Base-by-base conservation (phyloP, 2,888 invertebrate genomes). In the Lasioglossum morio region DNA sequence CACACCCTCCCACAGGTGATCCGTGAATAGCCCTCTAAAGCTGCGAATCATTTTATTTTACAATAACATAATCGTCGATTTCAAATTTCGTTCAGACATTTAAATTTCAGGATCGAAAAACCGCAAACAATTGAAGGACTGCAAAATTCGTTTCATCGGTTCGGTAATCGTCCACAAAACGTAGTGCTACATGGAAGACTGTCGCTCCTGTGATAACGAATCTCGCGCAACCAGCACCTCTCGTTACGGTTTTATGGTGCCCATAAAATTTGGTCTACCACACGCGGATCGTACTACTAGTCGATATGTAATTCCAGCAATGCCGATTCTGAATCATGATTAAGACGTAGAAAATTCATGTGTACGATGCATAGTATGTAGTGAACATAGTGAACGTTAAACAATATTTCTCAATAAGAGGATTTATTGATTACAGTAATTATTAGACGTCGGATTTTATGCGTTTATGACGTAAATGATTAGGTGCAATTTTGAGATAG, bases 181-280 rank as follows among this genome's bases (percentile, higher is more conserved):
- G 19, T 10, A 34, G 34, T 37, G 66, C 34, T 37, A 63, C 30
- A 63, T 30, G 16, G 66, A 69, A 34, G 66, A 37, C 66, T 69
- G 34, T 34, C 66, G 34, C 66, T 34, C 37, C 66, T 23, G 34
- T 37, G 66, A 69, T 34, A 34, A 34, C 66, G 66, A 69, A 69
- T 37, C 37, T 69, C 34, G 66, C 34, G 37, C 66, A 69, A 34
- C 34, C 66, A 69, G 66, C 34, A 34, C 34, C 34, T 69, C 34
- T 69, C 66, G 66, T 69, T 63, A 30, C 63, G 66, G 30, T 34
- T 69, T 69, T 69, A 69, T 69, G 66, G 66, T 37, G 66, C 19
- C 34, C 66, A 37, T 69, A 69, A 69, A 69, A 37, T 69, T 69
- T 37, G 66, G 66, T 69, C 37, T 69, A 69, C 66, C 66, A 37